Percentiles rank a stretch among this genome's conserved stretches.
Conservation (phyloP, 2,113 vertebrate species). For the Petaurus breviceps region DNA sequence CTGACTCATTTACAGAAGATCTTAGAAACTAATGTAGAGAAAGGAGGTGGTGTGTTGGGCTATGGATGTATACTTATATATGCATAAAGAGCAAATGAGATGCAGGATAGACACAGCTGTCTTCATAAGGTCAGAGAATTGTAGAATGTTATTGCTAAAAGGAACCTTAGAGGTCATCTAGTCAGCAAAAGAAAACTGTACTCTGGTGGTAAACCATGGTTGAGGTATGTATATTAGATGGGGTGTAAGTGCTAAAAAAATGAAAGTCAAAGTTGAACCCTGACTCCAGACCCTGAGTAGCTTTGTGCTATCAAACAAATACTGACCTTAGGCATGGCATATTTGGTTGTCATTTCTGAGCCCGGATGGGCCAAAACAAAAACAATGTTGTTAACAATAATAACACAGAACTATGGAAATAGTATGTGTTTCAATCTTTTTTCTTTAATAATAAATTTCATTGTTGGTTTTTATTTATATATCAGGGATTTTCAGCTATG, state of each 20-base stretch:
- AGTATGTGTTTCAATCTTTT: background rate
- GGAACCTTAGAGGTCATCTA: background rate
- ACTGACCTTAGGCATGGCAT: background rate
- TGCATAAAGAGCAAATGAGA: background rate
- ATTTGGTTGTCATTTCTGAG: background rate
- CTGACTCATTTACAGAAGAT: background rate
- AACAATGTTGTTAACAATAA: background rate
- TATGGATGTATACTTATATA: background rate
- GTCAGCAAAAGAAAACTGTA: background rate
- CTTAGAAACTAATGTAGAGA: conserved; percentile 11
- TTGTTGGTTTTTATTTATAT: background rate
- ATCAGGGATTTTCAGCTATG: background rate
- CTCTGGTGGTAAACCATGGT: background rate
- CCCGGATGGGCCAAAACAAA: background rate
- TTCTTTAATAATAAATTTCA: background rate
- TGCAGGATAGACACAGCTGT: background rate
- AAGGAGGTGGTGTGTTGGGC: background rate
- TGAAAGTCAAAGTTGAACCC: background rate
- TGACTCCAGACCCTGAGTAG: background rate
- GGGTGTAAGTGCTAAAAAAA: background rate
- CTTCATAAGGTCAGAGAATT: background rate
- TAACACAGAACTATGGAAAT: background rate
- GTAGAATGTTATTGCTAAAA: conserved; percentile 1
- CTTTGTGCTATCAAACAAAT: background rate
- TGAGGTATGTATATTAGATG: background rate